Percentiles rank a stretch among this genome's conserved stretches.
These are phyloP conservation scores for Morinoia aosen DNA, from an alignment of 2,888 invertebrate genomes.

Conservation along the genomic window DNA sequence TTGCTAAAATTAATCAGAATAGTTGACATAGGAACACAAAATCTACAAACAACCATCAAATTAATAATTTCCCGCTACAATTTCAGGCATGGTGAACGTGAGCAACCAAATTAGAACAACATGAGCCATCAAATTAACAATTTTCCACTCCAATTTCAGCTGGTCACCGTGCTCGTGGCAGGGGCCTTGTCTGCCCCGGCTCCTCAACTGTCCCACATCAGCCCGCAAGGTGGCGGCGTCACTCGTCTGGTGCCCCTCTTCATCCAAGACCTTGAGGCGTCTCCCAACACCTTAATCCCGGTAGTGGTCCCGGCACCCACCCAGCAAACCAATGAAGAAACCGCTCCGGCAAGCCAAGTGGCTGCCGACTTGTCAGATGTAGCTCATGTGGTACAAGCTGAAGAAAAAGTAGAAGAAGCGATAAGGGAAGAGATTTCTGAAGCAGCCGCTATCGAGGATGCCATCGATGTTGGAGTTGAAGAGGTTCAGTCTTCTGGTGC, in stretches of 20 bases:
- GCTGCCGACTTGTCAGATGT: background rate
- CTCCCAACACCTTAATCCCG: constrained; percentile 7
- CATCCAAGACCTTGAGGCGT: background rate
- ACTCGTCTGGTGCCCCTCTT: background rate
- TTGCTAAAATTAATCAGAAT: too few relatives aligned
- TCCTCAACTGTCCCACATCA: background rate
- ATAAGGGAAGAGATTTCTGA: constrained; percentile 26
- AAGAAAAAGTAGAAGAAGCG: background rate
- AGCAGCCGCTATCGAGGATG: background rate
- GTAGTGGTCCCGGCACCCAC: constrained; percentile 23
- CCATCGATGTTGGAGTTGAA: background rate
- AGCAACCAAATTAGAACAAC: too few relatives aligned
- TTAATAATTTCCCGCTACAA: too few relatives aligned
- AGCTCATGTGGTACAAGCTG: constrained; percentile 18
- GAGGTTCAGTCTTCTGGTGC: background rate
- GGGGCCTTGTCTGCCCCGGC: background rate
- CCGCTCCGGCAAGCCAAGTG: background rate
- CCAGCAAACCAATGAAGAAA: background rate
- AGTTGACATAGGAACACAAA: too few relatives aligned
- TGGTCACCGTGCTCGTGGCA: background rate
- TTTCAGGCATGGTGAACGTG: too few relatives aligned
- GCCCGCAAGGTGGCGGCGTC: background rate
- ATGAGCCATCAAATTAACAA: background rate
- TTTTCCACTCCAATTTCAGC: background rate
- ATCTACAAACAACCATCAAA: too few relatives aligned